Evolutionary conservation across 1,140 invertebrate species (phyloP), one percentile per base, ranked within the genome.

Genomic region (Sminthurinus signatus): DNA sequence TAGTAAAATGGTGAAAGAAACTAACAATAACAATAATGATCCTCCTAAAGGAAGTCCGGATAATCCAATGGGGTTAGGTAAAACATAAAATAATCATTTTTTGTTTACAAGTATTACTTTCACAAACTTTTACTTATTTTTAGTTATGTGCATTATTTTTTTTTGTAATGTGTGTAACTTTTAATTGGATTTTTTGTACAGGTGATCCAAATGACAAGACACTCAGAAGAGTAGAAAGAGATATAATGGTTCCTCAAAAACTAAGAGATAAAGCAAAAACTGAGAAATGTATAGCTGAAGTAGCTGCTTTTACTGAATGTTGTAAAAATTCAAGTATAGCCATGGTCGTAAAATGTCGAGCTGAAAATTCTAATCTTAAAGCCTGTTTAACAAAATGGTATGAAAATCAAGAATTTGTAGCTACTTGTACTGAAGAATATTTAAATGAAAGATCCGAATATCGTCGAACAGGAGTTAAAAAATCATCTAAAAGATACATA

Each of bases 191-290:
- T n/a, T n/a, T n/a, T n/a, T n/a, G n/a, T n/a, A n/a, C 25, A 91
- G 92, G 92, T 62, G 89, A 96, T 81, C 92, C 92, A 12, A 78
- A 91, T 73, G 89, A 93, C 75, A 80, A 72, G 72, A 78, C 74
- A n/a, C 76, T 96, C 51, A 80, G 92, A 73, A 90, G 85, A 81
- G 87, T 93, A 1, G 92, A 96, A 78, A 77, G 76, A 43, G 88
- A 94, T 73, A 82, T 95, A 44, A 71, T 94, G 44, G 88, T 96
- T 76, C 87, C 90, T 1, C 87, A 90, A 77, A 84, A 87, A 74
- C 86, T 95, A 78, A 79, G 91, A 69, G 87, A 91, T 50, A 86
- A 82, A 74, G 84, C 89, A 1, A 86, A 83, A 75, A 73, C 70
- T 17, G 86, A 89, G 75, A 88, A 91, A 75, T 94, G 92, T 78